Evolutionary conservation across 2,113 vertebrate species (phyloP).

Genomic region (Ivindomyrus marchei): DNA sequence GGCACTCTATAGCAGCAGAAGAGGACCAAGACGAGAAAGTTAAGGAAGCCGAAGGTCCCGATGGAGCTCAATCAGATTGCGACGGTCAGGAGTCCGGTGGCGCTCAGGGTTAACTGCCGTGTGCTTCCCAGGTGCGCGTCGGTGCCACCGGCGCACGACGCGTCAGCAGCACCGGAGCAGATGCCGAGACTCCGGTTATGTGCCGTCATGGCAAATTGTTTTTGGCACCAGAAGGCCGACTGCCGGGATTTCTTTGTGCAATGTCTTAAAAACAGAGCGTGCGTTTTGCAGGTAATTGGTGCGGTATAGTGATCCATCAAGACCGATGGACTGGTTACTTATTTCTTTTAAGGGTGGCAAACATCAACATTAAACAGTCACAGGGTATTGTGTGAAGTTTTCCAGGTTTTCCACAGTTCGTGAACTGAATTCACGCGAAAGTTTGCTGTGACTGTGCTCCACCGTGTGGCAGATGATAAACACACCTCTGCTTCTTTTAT

Average conservation of each 20-base stretch:
- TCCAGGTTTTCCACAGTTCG: background rate
- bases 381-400: background rate
- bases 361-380: background rate
- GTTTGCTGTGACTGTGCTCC: constrained; percentile 48
- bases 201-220: constrained; percentile 51
- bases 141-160: constrained; percentile 48
- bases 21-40: constrained; percentile 67
- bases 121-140: constrained; percentile 42
- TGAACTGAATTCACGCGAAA: constrained; percentile 16
- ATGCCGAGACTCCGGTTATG: constrained; percentile 53
- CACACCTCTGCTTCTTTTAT: background rate
- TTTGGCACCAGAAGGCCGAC: background rate
- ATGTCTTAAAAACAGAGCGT: background rate
- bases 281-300: constrained; percentile 3
- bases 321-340: background rate
- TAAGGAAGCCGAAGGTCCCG: constrained; percentile 61
- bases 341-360: background rate
- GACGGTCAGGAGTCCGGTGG: constrained; percentile 61
- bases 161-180: constrained; percentile 51
- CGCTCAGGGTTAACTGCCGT: constrained; percentile 45
- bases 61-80: constrained; percentile 62
- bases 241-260: background rate
- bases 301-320: background rate
- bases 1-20: constrained; percentile 66
- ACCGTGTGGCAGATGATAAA: constrained; percentile 42